These are phyloP conservation scores for Periophthalmus modestus DNA, from an alignment of 2,113 vertebrate species.

Conservation along the genomic window DNA sequence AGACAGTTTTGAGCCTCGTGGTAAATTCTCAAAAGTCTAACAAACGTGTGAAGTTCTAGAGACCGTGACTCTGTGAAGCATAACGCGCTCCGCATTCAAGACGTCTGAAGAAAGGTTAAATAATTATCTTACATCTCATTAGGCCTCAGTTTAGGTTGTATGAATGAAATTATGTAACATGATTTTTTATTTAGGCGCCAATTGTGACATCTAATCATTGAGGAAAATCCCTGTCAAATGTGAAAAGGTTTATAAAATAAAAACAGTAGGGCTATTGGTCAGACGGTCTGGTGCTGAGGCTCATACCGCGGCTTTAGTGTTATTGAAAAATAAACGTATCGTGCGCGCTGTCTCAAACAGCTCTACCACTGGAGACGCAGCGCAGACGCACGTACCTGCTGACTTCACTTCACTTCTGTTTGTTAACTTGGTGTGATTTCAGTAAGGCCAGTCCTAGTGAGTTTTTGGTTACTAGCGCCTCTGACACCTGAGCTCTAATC, in stretches of 20 bases:
- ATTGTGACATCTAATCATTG: not conserved
- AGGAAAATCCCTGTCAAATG: not conserved
- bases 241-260: not conserved
- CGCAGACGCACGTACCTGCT: too few relatives aligned
- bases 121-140: not conserved
- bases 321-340: not conserved
- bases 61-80: not conserved
- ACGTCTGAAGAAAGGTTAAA: not conserved
- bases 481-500: not conserved
- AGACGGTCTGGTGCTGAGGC: too few relatives aligned
- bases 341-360: not conserved
- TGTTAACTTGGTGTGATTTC: not conserved
- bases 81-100: not conserved
- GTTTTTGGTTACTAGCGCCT: not conserved
- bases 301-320: not conserved
- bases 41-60: not conserved
- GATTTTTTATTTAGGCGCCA: not conserved
- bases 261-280: not conserved
- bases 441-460: not conserved
- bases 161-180: not conserved
- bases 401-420: too few relatives aligned
- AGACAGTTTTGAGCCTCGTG: conserved; percentile 8
- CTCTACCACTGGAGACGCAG: not conserved
- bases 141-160: too few relatives aligned
- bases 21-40: not conserved